Evolutionary conservation across 35 echinoderm and acorn worm genomes (phyloP).

Genomic region (Apostichopus parvimensis): DNA sequence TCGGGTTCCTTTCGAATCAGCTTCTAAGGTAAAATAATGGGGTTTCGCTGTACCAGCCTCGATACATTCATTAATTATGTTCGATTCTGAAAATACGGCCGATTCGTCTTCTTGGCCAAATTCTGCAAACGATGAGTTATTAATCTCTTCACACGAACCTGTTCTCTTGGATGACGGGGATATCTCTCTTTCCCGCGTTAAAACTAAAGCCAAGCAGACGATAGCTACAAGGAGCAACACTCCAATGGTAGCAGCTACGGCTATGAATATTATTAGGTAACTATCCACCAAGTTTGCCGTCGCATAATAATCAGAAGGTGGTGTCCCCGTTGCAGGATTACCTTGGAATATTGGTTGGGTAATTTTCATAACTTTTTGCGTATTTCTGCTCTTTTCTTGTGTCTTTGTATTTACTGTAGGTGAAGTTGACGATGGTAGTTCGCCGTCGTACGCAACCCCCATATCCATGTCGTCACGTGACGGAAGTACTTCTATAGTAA

Average conservation of each 20-base stretch:
- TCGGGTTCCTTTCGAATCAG: neutral
- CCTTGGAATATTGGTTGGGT: neutral
- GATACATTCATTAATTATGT: conserved; percentile 28
- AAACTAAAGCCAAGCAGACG: conserved; percentile 37
- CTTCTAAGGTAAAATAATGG: conserved; percentile 25
- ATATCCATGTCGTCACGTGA: neutral
- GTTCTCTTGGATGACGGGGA: neutral
- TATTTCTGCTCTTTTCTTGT: neutral
- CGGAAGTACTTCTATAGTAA: neutral
- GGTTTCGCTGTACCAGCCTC: neutral
- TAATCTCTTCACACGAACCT: neutral
- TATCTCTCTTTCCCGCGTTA: neutral
- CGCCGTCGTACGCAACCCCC: neutral
- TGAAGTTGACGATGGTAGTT: neutral
- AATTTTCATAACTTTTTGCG: neutral
- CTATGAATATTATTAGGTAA: conserved; percentile 25
- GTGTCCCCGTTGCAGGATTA: neutral
- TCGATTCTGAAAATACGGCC: neutral
- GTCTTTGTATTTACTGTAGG: neutral
- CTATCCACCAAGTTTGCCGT: neutral
- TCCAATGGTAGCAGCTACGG: neutral
- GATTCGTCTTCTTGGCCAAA: neutral
- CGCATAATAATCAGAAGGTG: neutral
- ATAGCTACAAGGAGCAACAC: conserved; percentile 23
- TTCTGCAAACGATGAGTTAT: neutral